Base-by-base conservation (phyloP, 2,888 invertebrate genomes). In the Melikaiella ostensackeni region DNA sequence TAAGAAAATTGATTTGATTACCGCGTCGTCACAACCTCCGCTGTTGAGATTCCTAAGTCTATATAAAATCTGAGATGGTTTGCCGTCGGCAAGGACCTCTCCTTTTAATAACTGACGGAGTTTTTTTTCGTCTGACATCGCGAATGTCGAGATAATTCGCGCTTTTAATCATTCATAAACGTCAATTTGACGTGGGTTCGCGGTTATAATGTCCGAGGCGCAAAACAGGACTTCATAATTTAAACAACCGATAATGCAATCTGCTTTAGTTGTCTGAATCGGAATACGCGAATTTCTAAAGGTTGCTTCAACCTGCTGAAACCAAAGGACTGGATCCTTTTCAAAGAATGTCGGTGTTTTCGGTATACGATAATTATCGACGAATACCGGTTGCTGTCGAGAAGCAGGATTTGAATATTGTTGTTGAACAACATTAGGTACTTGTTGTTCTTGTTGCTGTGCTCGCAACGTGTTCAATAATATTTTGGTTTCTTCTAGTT, bases 1-100 rank as follows among this genome's bases (percentile, higher is more conserved):
- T 1, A 75, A 6, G 46, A 75, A 77, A 4, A 75, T 21, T 3
- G 74, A 42, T 21, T 35, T 74, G 30, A 76, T 35, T 1, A 78
- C 21, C 1, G 50, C 19, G 38, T 78, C 78, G 1, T 70, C 1
- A 33, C 75, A 73, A 19, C 74, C 74, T 1, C 57, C 73, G 0
- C 55, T 73, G 30, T 63, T 62, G 1, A 78, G 19, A 13, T 30
- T 75, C 0, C 74, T 7, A 2, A 50, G 7, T n/a, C 50, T 7
- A n/a, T 50, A n/a, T 50, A n/a, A 50, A 3, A 7, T 50, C 2
- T n/a, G 50, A n/a, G 50, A n/a, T 1, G n/a, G 50, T 1, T 50
- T 50, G 7, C 21, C 13, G 9, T 59, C 30, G 21, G 11, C 38
- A 42, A 75, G n/a, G 0, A 75, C 55, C 24, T 35, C 33, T 19